These are phyloP conservation scores for Drosophila virilis DNA, from an alignment of 1,140 invertebrate species.

Conservation along the genomic window DNA sequence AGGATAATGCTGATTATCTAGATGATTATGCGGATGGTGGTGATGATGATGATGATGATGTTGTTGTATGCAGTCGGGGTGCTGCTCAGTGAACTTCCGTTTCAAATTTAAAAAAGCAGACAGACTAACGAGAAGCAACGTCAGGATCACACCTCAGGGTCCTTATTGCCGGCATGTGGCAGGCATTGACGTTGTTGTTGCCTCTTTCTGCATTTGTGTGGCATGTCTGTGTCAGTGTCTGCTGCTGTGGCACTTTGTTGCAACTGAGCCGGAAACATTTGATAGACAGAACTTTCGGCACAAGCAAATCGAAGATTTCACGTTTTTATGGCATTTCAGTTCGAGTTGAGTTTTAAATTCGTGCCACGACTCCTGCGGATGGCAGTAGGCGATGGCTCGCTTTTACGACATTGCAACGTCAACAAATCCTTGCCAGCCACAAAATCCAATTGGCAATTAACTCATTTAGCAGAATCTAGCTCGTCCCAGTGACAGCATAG, in stretches of 20 bases:
- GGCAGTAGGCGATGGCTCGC: conserved; percentile 20
- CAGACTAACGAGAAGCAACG: conserved; percentile 64
- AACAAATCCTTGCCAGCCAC: conserved; percentile 71
- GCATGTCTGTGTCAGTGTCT: conserved; percentile 27
- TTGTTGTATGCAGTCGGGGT: conserved; percentile 7
- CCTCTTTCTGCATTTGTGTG: conserved; percentile 15
- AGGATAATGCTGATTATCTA: conserved; percentile 38
- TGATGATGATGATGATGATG: conserved; percentile 8
- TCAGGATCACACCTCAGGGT: conserved; percentile 51
- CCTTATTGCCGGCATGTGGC: conserved; percentile 42
- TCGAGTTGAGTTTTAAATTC: conserved; percentile 47
- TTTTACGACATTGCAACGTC: conserved; percentile 66
- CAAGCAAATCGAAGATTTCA: conserved; percentile 47
- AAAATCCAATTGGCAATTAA: conserved; percentile 79
- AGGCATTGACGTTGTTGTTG: conserved; percentile 41
- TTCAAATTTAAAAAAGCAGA: conserved; percentile 67
- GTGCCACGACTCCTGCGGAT: neutral
- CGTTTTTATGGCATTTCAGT: conserved; percentile 40
- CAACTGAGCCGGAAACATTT: conserved; percentile 68
- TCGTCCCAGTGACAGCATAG: conserved; percentile 17
- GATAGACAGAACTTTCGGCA: conserved; percentile 47
- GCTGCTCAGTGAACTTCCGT: conserved; percentile 51
- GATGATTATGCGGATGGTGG: conserved; percentile 32
- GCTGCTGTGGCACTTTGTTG: conserved; percentile 49
- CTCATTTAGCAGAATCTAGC: conserved; percentile 56